phyloP scores from a whole-genome alignment of 2,888 invertebrate species.

The Pterobdella sp. region DNA sequence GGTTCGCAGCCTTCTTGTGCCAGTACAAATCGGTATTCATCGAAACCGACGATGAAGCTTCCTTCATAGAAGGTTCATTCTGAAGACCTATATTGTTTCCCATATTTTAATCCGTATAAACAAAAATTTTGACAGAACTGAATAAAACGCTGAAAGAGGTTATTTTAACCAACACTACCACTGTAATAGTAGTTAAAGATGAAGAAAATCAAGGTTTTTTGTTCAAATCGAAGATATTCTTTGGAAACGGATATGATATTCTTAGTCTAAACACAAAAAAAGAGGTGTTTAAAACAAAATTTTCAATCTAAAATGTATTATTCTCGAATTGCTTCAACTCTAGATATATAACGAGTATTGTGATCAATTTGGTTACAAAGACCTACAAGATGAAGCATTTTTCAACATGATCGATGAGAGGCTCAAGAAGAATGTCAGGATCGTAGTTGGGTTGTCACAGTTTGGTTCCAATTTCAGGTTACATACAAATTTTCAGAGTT shows the following conservation, averaged over 20 bases:
- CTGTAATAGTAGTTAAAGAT: neutral
- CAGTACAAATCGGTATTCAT: conserved; percentile 71
- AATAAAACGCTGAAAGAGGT: neutral
- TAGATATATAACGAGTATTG: no score
- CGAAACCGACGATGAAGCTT: conserved; percentile 63
- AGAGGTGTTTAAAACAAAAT: no score
- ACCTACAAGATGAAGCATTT: neutral
- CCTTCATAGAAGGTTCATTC: conserved; percentile 59
- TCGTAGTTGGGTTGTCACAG: neutral
- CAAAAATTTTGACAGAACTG: neutral
- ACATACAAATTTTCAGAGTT: no score
- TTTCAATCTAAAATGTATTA: no score
- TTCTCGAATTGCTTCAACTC: no score
- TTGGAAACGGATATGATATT: neutral
- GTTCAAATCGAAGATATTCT: neutral
- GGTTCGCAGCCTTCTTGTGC: conserved; percentile 70
- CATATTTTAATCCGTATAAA: neutral
- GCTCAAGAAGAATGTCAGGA: neutral
- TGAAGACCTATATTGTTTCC: no score
- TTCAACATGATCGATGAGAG: neutral
- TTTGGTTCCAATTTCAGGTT: neutral
- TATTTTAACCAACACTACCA: neutral
- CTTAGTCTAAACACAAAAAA: neutral
- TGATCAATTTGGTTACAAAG: no score
- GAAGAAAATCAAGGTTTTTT: neutral